Conservation (phyloP, 2,797 vertebrate species). For the Ispidina lecontei region DNA sequence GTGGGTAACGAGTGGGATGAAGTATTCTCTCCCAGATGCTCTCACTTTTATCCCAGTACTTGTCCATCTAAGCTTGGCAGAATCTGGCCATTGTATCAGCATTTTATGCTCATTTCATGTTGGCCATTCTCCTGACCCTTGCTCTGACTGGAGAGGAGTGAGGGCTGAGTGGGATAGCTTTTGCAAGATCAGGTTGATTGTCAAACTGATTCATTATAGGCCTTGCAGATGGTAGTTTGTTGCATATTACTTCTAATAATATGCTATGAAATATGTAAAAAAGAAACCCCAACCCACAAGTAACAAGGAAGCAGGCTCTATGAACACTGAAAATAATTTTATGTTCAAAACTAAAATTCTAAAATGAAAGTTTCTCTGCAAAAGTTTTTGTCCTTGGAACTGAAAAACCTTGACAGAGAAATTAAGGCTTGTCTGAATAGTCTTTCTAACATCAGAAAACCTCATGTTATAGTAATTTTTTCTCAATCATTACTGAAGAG, state of each 20-base stretch:
- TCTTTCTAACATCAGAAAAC: neutral
- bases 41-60: neutral
- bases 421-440: neutral
- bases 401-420: neutral
- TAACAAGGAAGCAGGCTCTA: neutral
- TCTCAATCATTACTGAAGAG: neutral
- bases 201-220: neutral
- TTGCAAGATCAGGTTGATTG: neutral
- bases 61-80: neutral
- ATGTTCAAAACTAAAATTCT: neutral
- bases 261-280: neutral
- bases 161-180: neutral
- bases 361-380: neutral
- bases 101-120: neutral
- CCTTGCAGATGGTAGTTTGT: neutral
- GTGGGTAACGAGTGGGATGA: neutral
- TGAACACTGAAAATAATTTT: neutral
- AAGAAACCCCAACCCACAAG: neutral
- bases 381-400: neutral
- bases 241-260: neutral
- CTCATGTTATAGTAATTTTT: neutral
- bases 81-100: neutral
- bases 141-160: neutral
- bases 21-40: neutral
- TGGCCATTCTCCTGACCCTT: neutral